Evolutionary conservation across 2,888 invertebrate genomes (phyloP), one percentile per base, ranked within the genome.

Genomic region (Oligia fasciuncula): DNA sequence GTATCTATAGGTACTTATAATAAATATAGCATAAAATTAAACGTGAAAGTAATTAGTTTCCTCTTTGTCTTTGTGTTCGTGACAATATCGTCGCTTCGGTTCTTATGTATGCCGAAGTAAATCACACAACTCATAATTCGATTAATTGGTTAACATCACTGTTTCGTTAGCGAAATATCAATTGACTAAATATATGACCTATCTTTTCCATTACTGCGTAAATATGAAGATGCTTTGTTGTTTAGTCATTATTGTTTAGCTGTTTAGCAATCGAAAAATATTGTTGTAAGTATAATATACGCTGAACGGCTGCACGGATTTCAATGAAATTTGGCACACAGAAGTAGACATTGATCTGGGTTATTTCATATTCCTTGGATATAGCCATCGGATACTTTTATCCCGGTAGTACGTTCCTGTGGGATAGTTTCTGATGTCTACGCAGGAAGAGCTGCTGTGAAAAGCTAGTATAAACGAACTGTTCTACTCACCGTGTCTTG

Each of bases 401-500:
- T 51, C 51, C 51, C 51, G 51, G 51, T 51, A 17, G 51, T 17
- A 51, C 51, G 17, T 51, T 19, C 2, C 51, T 6, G 66, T 60
- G n/a, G n/a, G 11, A 11, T 11, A 11, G n/a, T 60, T 60, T 60
- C 60, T n/a, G n/a, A n/a, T n/a, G n/a, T 60, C 13, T 13, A 19
- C 19, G 51, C 19, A 6, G 17, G 17, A 51, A 17, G 17, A 17
- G 17, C 51, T 2, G 5, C 51, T 29, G 2, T 6, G 0, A 29
- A 62, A 62, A 14, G 29, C 14, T 67, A 14, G 17, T 46, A 9
- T 46, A 35, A 51, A 51, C 1, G 1, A 74, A 2, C 6, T n/a
- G 13, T 46, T 49, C n/a, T 51, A 88, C 92, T 87, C 62, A 97
- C 97, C 97, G 97, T 82, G 99, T 99, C 96, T 99, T 99, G 77